Evolutionary conservation across 2,113 vertebrate genomes (phyloP).

Genomic region (Paracyprichromis sp.): DNA sequence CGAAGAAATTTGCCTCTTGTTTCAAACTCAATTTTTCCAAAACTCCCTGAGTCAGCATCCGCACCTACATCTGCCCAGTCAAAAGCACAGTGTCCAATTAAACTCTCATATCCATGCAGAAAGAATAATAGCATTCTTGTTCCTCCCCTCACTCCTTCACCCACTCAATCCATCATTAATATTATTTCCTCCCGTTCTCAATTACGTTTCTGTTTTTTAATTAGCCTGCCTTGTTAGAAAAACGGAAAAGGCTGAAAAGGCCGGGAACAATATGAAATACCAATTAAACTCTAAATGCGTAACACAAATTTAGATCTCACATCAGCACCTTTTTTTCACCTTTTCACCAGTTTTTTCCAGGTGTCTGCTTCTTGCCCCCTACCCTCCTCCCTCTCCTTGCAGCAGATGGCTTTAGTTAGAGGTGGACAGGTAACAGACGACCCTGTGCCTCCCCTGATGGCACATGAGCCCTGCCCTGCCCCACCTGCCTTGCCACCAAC

Average conservation of each 20-base stretch:
- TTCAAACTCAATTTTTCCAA: conserved; percentile 61
- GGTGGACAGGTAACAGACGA: conserved; percentile 74
- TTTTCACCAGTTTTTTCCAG: background rate
- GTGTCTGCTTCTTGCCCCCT: background rate
- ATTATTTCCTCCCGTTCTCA: conserved; percentile 30
- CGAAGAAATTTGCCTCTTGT: conserved; percentile 58
- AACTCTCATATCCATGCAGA: conserved; percentile 45
- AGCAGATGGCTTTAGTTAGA: conserved; percentile 71
- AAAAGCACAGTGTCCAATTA: conserved; percentile 60
- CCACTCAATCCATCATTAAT: conserved; percentile 36
- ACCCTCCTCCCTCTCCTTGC: conserved; percentile 5
- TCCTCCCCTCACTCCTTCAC: background rate
- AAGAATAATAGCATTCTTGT: conserved; percentile 30
- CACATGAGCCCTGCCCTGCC: conserved; percentile 41
- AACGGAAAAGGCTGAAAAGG: conserved; percentile 2
- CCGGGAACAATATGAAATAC: conserved; percentile 9
- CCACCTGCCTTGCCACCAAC: background rate
- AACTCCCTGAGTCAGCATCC: conserved; percentile 64
- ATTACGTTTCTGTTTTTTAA: conserved; percentile 26
- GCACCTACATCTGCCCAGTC: conserved; percentile 27
- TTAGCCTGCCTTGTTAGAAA: conserved; percentile 32
- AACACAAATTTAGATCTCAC: conserved; percentile 18
- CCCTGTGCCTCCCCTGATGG: conserved; percentile 38
- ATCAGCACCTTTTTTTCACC: background rate
- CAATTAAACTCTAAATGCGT: conserved; percentile 24